These are phyloP conservation scores for Leucosticte australis DNA, from an alignment of 2,113 vertebrate genomes.

Conservation along the genomic window DNA sequence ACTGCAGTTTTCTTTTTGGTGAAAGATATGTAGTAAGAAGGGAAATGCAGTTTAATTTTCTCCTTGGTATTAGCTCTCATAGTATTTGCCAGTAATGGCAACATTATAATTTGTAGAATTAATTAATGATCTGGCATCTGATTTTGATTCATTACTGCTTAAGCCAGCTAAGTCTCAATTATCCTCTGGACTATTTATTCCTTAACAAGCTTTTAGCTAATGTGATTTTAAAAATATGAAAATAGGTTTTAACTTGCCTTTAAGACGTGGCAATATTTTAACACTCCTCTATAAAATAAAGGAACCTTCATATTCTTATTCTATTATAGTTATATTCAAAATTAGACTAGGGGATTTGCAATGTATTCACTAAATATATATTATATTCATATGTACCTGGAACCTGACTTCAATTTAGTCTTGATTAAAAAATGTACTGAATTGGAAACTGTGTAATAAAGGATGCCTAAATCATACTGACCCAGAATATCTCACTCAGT, in stretches of 20 bases:
- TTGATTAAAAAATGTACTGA: conserved; percentile 69
- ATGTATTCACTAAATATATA: conserved; percentile 35
- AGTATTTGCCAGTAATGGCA: conserved; percentile 54
- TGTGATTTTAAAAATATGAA: conserved; percentile 66
- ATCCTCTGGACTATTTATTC: conserved; percentile 70
- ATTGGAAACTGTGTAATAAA: conserved; percentile 68
- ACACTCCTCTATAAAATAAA: conserved; percentile 30
- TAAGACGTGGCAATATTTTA: conserved; percentile 26
- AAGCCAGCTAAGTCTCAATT: conserved; percentile 72
- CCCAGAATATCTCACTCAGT: conserved; percentile 62
- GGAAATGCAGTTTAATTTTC: conserved; percentile 51
- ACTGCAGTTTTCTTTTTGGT: conserved; percentile 1
- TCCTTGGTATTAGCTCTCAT: conserved; percentile 48
- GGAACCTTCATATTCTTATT: neutral
- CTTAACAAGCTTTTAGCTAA: conserved; percentile 72
- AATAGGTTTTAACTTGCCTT: conserved; percentile 61
- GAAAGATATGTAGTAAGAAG: neutral
- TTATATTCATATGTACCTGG: conserved; percentile 45
- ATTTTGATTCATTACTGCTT: conserved; percentile 72
- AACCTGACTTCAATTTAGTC: conserved; percentile 59
- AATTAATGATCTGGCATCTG: conserved; percentile 73
- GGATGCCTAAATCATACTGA: conserved; percentile 57
- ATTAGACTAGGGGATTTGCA: conserved; percentile 11
- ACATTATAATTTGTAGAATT: conserved; percentile 72
- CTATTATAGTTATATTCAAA: conserved; percentile 16